Percentiles rank a stretch among this genome's conserved stretches.
These are phyloP conservation scores for Erpobdella octoculata DNA, from an alignment of 2,888 invertebrate genomes.

Conservation along the genomic window DNA sequence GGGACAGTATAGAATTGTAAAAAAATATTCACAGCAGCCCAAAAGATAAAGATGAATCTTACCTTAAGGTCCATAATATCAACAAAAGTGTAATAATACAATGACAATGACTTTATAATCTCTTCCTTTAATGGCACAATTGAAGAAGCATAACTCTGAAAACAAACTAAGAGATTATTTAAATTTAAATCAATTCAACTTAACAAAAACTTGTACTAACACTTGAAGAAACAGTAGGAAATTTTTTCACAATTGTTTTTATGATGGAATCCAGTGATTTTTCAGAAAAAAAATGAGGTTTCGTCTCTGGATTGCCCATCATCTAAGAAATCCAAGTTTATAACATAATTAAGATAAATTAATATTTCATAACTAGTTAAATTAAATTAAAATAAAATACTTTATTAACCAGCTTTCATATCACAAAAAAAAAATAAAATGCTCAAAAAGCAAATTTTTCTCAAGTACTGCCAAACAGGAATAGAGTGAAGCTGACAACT, in stretches of 20 bases:
- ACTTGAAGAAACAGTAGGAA: slow-evolving; percentile 75
- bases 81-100: slow-evolving; percentile 98
- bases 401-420: neutral
- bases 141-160: slow-evolving; percentile 60
- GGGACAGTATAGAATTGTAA: neutral
- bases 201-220: too few species aligned
- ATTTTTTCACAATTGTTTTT: slow-evolving; percentile 84
- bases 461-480: too few species aligned
- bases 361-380: too few species aligned
- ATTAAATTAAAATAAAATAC: too few species aligned
- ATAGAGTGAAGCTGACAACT: too few species aligned
- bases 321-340: slow-evolving; percentile 59
- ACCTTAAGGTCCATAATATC: slow-evolving; percentile 95
- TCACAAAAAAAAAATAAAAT: neutral
- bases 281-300: slow-evolving; percentile 91
- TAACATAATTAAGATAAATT: too few species aligned
- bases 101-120: slow-evolving; percentile 86
- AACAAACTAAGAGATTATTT: neutral
- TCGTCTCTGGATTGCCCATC: slow-evolving; percentile 93
- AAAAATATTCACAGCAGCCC: neutral
- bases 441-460: too few species aligned
- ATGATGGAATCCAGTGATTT: slow-evolving; percentile 93
- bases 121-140: slow-evolving; percentile 75
- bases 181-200: too few species aligned
- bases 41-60: slow-evolving; percentile 46